Percentiles rank a stretch among this genome's conserved stretches.
phyloP scores from a whole-genome alignment of 2,797 vertebrate species.

The Poeciliopsis presidionis region DNA sequence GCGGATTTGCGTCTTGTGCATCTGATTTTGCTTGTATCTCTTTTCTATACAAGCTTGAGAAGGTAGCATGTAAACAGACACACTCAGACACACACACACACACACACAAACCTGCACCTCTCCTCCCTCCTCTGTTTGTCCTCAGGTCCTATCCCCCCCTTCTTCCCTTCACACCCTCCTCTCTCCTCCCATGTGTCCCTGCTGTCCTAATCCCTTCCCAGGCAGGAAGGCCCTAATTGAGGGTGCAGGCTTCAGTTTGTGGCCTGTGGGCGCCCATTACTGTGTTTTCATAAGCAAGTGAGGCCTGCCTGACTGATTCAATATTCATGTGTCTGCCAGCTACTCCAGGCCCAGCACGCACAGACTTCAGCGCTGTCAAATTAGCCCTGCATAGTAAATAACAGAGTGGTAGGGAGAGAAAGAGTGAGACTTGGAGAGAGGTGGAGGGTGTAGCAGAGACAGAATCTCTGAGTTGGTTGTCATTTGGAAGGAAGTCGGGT shows the following conservation, averaged over 20 bases:
- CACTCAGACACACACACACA: conserved; percentile 36
- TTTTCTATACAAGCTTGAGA: conserved; percentile 45
- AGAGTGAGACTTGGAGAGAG: conserved; percentile 51
- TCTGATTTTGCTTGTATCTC: conserved; percentile 30
- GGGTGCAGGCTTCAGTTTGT: conserved; percentile 89
- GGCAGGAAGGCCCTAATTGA: conserved; percentile 89
- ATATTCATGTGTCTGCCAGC: conserved; percentile 91
- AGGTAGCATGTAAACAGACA: conserved; percentile 56
- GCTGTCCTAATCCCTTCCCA: conserved; percentile 87
- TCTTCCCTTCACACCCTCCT: conserved; percentile 78
- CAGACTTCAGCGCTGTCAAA: conserved; percentile 84
- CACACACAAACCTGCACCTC: conserved; percentile 43
- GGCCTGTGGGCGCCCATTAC: conserved; percentile 89
- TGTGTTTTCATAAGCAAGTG: conserved; percentile 91
- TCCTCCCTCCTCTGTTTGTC: conserved; percentile 77
- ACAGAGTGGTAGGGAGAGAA: conserved; percentile 64
- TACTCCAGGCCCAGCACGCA: conserved; percentile 84
- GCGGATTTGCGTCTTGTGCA: conserved; percentile 7
- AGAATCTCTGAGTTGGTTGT: conserved; percentile 72
- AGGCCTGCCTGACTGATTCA: conserved; percentile 89
- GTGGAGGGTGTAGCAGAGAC: conserved; percentile 48
- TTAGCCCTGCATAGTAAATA: conserved; percentile 88
- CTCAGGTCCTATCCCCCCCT: conserved; percentile 81
- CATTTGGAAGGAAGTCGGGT: conserved; percentile 78
- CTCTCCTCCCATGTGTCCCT: conserved; percentile 77